A percentile compares a stretch with the other conserved stretches of the same genome.
Evolutionary conservation across 2,113 vertebrate species (phyloP).

Genomic region (Anseranas semipalmata): DNA sequence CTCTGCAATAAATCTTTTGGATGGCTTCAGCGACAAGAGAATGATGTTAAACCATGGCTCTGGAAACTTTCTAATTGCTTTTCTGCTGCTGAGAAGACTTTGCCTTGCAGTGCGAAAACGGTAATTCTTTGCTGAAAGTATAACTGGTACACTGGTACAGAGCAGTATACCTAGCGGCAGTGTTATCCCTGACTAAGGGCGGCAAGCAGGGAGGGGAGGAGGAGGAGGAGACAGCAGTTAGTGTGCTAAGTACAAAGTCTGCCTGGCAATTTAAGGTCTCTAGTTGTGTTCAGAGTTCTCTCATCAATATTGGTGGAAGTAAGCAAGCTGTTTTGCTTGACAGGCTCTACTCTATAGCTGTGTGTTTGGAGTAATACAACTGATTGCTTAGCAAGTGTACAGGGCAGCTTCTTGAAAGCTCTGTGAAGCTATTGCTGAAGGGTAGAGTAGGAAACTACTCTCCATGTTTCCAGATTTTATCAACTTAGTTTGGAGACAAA

Average conservation of each 20-base stretch:
- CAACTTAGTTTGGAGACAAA: background rate
- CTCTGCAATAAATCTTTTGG: conserved; percentile 79
- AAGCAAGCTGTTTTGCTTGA: background rate
- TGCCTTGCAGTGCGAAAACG: conserved; percentile 77
- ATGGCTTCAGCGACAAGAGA: conserved; percentile 85
- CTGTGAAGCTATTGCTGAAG: background rate
- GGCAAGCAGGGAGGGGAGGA: background rate
- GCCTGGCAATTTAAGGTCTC: background rate
- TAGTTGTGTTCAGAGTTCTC: background rate
- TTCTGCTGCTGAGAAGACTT: conserved; percentile 82
- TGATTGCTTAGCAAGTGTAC: background rate
- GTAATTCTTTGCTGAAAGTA: conserved; percentile 61
- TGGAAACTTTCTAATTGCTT: conserved; percentile 95
- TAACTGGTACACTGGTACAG: background rate
- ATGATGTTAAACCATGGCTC: conserved; percentile 86
- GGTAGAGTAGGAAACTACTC: background rate
- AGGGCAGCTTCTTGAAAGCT: background rate
- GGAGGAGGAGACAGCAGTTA: background rate
- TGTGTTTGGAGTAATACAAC: background rate
- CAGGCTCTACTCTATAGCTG: background rate
- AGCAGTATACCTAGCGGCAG: background rate
- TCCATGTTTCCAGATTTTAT: background rate
- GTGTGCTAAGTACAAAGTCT: background rate
- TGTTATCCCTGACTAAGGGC: background rate
- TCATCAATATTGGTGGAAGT: background rate